Conservation (phyloP, 2,113 vertebrate species). For the Catharus minimus region DNA sequence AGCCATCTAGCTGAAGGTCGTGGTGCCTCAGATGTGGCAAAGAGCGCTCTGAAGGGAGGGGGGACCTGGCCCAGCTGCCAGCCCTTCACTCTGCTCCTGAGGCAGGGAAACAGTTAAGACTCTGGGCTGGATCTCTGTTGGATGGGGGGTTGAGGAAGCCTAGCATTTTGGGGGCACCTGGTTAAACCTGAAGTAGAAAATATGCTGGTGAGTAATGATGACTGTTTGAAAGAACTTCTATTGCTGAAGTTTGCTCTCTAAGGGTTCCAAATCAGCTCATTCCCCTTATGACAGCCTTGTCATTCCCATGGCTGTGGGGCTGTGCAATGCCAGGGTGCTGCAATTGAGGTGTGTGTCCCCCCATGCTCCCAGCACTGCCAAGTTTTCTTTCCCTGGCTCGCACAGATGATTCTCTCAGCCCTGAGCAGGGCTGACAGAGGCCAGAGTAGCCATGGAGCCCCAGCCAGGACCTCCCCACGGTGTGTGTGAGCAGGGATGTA, state of each 20-base stretch:
- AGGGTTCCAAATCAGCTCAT: not conserved
- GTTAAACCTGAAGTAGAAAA: not conserved
- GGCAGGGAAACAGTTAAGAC: not conserved
- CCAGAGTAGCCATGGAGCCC: rapidly evolving
- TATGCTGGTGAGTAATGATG: not conserved
- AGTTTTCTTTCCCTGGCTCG: not conserved
- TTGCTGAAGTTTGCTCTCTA: not conserved
- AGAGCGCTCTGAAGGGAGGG: not conserved
- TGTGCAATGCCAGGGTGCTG: rapidly evolving
- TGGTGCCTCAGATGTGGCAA: rapidly evolving
- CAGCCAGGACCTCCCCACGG: rapidly evolving
- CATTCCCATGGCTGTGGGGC: not conserved
- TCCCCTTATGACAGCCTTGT: not conserved
- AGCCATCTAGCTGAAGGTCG: not conserved
- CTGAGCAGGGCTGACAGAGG: not conserved
- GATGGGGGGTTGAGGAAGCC: not conserved
- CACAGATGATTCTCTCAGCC: not conserved
- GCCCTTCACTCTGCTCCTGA: rapidly evolving
- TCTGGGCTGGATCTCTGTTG: not conserved
- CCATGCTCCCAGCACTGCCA: not conserved
- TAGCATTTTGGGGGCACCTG: not conserved
- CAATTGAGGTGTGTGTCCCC: rapidly evolving
- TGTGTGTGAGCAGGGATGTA: not conserved
- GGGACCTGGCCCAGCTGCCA: not conserved
- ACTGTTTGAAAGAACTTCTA: not conserved